Conservation (phyloP, 2,113 vertebrate genomes). For the Chaetops frenatus region DNA sequence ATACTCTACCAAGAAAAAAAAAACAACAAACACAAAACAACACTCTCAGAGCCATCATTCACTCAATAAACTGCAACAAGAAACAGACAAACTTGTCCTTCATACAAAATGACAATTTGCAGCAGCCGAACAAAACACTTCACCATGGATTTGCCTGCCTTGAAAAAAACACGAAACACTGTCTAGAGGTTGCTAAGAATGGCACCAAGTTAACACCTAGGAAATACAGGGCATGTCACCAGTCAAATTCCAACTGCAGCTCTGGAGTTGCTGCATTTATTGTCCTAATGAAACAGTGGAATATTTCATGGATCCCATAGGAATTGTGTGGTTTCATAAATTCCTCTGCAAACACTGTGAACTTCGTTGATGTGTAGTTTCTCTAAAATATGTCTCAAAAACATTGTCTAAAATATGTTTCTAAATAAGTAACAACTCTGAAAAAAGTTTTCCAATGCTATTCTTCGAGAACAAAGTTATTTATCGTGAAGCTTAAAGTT, state of each 20-base stretch:
- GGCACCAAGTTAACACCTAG: background rate
- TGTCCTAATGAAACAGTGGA: background rate
- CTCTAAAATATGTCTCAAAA: too few species aligned
- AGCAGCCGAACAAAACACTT: background rate
- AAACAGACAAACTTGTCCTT: background rate
- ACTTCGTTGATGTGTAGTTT: background rate
- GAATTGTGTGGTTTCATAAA: background rate
- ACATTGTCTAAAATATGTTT: background rate
- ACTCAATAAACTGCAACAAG: background rate
- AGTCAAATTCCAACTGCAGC: background rate
- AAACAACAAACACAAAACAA: rapidly evolving
- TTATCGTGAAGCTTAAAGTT: background rate
- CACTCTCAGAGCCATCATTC: background rate
- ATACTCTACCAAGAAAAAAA: background rate
- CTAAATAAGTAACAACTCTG: background rate
- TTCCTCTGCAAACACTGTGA: background rate
- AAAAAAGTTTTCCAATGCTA: background rate
- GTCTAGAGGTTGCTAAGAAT: background rate
- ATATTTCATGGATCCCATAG: background rate
- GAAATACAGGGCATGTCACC: background rate
- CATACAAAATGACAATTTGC: background rate
- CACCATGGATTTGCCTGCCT: background rate
- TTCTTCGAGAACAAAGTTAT: background rate
- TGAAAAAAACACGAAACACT: background rate
- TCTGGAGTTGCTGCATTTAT: background rate